Evolutionary conservation across 1,140 invertebrate species (phyloP).

Genomic region (Dreissena rostriformis): DNA sequence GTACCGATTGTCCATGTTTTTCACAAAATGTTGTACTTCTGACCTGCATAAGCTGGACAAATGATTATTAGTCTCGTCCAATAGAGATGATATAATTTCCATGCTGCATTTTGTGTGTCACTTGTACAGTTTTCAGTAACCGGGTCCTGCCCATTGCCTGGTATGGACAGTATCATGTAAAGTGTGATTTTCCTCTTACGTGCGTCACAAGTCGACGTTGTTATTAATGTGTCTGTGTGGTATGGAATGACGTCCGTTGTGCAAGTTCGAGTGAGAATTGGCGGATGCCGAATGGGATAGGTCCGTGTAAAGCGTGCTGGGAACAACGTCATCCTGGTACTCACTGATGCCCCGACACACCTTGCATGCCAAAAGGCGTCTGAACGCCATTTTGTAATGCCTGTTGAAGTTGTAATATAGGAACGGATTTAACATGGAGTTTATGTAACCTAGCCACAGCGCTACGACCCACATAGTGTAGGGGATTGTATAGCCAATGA

Average conservation of each 20-base stretch:
- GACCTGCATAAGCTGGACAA: no score
- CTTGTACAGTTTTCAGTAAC: no score
- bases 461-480: conserved; percentile 72
- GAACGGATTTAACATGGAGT: conserved; percentile 93
- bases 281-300: conserved; percentile 48
- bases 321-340: conserved; percentile 68
- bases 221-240: conserved; percentile 38
- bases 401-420: conserved; percentile 94
- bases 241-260: conserved; percentile 33
- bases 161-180: no score
- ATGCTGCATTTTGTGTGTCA: no score
- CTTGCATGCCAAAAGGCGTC: conserved; percentile 73
- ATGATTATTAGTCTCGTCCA: no score
- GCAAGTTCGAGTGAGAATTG: conserved; percentile 44
- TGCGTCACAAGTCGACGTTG: conserved; percentile 44
- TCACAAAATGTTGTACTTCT: no score
- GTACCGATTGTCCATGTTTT: no score
- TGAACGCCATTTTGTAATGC: conserved; percentile 95
- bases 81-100: no score
- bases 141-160: no score
- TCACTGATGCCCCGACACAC: conserved; percentile 73
- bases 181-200: no score
- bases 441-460: conserved; percentile 90
- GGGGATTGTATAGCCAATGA: conserved; percentile 75
- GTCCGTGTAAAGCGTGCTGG: conserved; percentile 55